Evolutionary conservation across 2,113 vertebrate genomes (phyloP).

Genomic region (Anas platyrhynchos): DNA sequence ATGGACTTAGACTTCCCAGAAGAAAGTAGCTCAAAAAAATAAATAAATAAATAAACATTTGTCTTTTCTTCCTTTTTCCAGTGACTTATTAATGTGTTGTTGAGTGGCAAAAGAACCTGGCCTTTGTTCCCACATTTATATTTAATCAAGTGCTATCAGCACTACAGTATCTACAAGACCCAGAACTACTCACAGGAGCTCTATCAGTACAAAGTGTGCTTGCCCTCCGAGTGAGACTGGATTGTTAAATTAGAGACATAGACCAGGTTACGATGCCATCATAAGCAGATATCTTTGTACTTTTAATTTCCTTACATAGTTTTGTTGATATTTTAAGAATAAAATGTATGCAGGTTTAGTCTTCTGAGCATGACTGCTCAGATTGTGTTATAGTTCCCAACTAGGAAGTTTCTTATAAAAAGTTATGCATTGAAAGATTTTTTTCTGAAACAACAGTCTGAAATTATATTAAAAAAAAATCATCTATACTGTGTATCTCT

Average conservation of each 20-base stretch:
- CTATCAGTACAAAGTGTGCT: neutral
- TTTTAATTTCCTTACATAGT: slow-evolving; percentile 31
- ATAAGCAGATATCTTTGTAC: neutral
- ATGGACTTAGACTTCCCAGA: slow-evolving; percentile 14
- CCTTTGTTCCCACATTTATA: slow-evolving; percentile 18
- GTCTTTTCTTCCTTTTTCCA: neutral
- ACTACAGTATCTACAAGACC: neutral
- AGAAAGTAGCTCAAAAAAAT: neutral
- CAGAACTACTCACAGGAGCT: neutral
- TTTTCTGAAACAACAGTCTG: neutral
- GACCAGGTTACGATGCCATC: neutral
- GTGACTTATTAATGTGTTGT: neutral
- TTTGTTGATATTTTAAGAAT: neutral
- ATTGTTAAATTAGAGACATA: neutral
- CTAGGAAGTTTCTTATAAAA: neutral
- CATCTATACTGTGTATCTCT: neutral
- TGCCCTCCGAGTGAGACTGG: neutral
- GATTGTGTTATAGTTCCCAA: neutral
- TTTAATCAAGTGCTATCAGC: slow-evolving; percentile 37
- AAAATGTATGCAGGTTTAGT: neutral
- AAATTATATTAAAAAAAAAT: neutral
- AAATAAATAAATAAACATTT: neutral
- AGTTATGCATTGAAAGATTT: neutral
- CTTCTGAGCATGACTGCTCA: neutral
- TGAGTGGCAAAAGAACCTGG: slow-evolving; percentile 13